Conservation (phyloP, 1,140 invertebrate species). For the Orius insidiosus region DNA sequence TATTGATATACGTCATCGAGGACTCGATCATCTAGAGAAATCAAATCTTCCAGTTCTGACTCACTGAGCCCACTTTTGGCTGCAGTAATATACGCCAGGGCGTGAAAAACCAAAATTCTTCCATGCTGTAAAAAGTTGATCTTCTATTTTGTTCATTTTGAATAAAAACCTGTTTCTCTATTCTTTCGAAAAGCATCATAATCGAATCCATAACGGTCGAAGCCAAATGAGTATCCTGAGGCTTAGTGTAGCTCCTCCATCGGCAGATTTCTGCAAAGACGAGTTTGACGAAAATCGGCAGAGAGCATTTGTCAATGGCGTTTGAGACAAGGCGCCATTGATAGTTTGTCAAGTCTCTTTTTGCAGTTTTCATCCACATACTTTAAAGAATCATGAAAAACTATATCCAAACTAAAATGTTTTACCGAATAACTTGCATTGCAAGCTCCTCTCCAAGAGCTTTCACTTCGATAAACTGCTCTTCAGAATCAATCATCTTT, state of each 20-base stretch:
- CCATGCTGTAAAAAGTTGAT: constrained; percentile 46
- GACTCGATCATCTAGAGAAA: constrained; percentile 81
- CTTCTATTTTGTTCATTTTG: neutral
- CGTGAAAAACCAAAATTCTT: constrained; percentile 79
- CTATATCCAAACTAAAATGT: neutral
- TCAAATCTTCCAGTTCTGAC: constrained; percentile 84
- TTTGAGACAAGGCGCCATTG: constrained; percentile 91
- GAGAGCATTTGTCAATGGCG: constrained; percentile 79
- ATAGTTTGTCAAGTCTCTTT: constrained; percentile 73
- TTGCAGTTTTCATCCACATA: constrained; percentile 86
- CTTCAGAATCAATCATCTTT: constrained; percentile 75
- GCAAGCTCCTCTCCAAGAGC: constrained; percentile 84
- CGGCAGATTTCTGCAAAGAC: constrained; percentile 91
- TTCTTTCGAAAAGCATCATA: constrained; percentile 88
- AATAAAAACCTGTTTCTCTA: constrained; percentile 61
- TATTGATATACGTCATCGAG: constrained; percentile 98
- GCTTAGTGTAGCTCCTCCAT: constrained; percentile 92
- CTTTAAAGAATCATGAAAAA: constrained; percentile 26
- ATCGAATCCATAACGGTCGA: constrained; percentile 95
- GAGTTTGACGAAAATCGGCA: constrained; percentile 94
- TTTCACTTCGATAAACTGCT: constrained; percentile 84
- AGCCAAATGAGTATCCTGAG: constrained; percentile 77
- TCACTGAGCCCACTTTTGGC: constrained; percentile 83
- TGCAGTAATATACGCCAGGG: constrained; percentile 85
- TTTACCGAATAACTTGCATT: constrained; percentile 74